Percentiles rank a stretch among this genome's conserved stretches.
Evolutionary conservation across 2,113 vertebrate genomes (phyloP).

Genomic region (Macrotus californicus): DNA sequence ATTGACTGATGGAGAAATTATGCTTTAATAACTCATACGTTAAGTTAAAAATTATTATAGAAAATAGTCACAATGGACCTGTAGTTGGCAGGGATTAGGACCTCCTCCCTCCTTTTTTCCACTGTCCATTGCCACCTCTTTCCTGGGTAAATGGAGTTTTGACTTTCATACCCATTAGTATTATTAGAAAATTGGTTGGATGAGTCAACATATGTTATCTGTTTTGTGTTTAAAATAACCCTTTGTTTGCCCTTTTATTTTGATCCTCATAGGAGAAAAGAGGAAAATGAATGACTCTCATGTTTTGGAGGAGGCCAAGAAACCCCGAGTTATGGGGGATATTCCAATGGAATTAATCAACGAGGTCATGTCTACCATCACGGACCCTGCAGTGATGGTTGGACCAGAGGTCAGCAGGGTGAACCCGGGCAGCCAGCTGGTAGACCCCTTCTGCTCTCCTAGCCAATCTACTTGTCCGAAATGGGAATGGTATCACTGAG

Average conservation of each 20-base stretch:
- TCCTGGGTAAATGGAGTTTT: neutral
- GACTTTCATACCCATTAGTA: neutral
- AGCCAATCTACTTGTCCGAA: neutral
- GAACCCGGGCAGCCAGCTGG: neutral
- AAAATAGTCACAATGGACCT: neutral
- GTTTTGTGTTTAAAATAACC: neutral
- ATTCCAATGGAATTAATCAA: constrained; percentile 97
- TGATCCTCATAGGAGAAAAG: constrained; percentile 86
- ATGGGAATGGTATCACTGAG: neutral
- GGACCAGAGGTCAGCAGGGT: constrained; percentile 86
- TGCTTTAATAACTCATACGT: neutral
- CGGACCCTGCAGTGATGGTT: constrained; percentile 91
- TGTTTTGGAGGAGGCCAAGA: constrained; percentile 90
- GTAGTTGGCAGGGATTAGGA: neutral
- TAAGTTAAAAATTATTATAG: neutral
- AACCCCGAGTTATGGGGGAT: constrained; percentile 90
- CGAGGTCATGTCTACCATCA: constrained; percentile 98
- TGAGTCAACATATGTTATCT: neutral
- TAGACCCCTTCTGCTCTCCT: neutral
- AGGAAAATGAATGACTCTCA: constrained; percentile 90
- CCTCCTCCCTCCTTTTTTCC: neutral
- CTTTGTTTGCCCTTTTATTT: constrained; percentile 22
- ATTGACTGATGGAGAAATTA: neutral
- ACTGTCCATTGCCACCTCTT: neutral
- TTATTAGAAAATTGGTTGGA: neutral